Evolutionary conservation across 2,797 vertebrate species (phyloP), one percentile per base, ranked within the genome.

Genomic region (Arrhamphus sclerolepis): DNA sequence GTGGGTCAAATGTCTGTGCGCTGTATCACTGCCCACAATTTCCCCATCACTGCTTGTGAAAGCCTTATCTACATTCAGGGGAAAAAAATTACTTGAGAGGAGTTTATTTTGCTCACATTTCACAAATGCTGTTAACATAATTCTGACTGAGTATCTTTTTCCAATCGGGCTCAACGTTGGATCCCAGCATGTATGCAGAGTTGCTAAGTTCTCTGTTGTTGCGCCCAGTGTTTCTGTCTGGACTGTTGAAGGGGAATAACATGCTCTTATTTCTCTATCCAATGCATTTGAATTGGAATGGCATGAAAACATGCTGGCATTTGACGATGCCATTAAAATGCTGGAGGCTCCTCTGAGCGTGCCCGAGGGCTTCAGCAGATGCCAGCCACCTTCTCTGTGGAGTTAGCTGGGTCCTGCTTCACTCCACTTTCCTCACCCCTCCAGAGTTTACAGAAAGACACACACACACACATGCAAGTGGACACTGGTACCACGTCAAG

Each of bases 281-380:
- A 93, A 87, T 87, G 82, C 83, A 89, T 92, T 90, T 68, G 83
- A 91, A 92, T 91, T 92, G 92, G 90, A 93, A 90, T 87, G 87
- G 90, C 90, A 92, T 92, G 83, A 93, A 91, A 93, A 92, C 91
- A 88, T 77, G 84, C 91, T 93, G 92, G 90, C 91, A 93, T 93
- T 93, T 93, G 89, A 92, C 90, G 88, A 90, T 86, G 87, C 92
- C 91, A 93, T 93, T 93, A 92, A 93, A 93, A 94, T 92, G 90
- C 92, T 94, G 91, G 92, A 93, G 91, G 92, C 88, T 85, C 88
- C 91, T 93, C 92, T 91, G 88, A 93, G 90, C 79, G 17, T 85
- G 91, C 92, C 89, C 87, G 85, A 84, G 89, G 93, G 91, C 91
- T 85, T 89, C 77, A 80, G 89, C 91, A 92, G 89, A 91, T 89